Evolutionary conservation across 1,140 invertebrate species (phyloP).

Genomic region (Drosophila ercepeae): DNA sequence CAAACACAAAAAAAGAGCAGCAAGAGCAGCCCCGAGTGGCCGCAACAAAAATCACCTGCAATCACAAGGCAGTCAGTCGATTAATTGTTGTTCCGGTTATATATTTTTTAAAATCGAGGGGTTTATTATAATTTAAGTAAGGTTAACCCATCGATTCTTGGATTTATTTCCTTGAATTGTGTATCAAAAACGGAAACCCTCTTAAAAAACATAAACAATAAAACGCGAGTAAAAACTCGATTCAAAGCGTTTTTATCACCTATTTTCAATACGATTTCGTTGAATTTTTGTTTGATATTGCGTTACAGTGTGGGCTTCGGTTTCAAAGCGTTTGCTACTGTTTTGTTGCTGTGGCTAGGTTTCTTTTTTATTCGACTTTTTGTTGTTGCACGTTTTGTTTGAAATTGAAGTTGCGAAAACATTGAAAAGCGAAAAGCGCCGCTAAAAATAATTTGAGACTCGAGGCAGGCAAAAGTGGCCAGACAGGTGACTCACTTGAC

Average conservation of each 20-base stretch:
- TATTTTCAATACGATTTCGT: slow-evolving; percentile 51
- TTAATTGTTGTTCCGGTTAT: background rate
- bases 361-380: slow-evolving; percentile 19
- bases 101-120: background rate
- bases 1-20: slow-evolving; percentile 16
- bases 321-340: slow-evolving; percentile 1
- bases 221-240: background rate
- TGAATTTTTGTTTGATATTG: slow-evolving; percentile 62
- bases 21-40: slow-evolving; percentile 12
- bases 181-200: background rate
- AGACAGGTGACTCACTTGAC: slow-evolving; percentile 30
- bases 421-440: slow-evolving; percentile 45
- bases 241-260: slow-evolving; percentile 19
- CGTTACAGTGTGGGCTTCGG: slow-evolving; percentile 37
- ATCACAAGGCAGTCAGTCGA: slow-evolving; percentile 1
- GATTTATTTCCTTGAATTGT: background rate
- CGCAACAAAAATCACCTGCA: slow-evolving; percentile 29
- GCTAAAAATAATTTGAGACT: slow-evolving; percentile 52
- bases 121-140: too few relatives aligned
- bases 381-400: slow-evolving; percentile 44
- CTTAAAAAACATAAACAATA: background rate
- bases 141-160: too few relatives aligned
- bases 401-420: slow-evolving; percentile 74
- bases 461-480: slow-evolving; percentile 30
- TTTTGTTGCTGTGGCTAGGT: slow-evolving; percentile 9